Conservation (phyloP, 2,797 vertebrate genomes). For the Cynopterus sphinx region DNA sequence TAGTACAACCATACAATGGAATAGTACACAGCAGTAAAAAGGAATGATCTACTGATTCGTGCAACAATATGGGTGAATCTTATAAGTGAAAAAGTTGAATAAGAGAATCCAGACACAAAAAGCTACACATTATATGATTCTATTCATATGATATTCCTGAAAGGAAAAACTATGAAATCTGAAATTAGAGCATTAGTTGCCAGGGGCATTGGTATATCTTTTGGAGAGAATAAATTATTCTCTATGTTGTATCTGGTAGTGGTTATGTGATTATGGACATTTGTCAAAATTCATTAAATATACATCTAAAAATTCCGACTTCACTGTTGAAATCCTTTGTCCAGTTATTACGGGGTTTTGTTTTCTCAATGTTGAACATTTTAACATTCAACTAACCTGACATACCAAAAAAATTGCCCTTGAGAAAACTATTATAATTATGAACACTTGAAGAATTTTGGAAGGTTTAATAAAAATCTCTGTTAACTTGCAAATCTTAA, state of each 20-base stretch:
- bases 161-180: neutral
- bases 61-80: neutral
- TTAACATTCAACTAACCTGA: neutral
- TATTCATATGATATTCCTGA: neutral
- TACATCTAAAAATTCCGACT: neutral
- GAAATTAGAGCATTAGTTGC: neutral
- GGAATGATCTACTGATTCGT: neutral
- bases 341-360: neutral
- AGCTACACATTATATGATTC: rapidly evolving
- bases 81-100: neutral
- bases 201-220: neutral
- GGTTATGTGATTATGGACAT: neutral
- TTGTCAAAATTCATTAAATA: neutral
- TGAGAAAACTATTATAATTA: neutral
- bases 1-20: neutral
- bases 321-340: neutral
- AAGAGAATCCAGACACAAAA: neutral
- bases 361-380: neutral
- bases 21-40: neutral
- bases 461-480: neutral
- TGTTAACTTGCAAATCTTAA: neutral
- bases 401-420: neutral
- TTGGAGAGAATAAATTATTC: neutral
- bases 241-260: neutral
- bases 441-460: neutral